Evolutionary conservation across 2,113 vertebrate species (phyloP), one percentile per base, ranked within the genome.

Genomic region (Bothrops jararaca): DNA sequence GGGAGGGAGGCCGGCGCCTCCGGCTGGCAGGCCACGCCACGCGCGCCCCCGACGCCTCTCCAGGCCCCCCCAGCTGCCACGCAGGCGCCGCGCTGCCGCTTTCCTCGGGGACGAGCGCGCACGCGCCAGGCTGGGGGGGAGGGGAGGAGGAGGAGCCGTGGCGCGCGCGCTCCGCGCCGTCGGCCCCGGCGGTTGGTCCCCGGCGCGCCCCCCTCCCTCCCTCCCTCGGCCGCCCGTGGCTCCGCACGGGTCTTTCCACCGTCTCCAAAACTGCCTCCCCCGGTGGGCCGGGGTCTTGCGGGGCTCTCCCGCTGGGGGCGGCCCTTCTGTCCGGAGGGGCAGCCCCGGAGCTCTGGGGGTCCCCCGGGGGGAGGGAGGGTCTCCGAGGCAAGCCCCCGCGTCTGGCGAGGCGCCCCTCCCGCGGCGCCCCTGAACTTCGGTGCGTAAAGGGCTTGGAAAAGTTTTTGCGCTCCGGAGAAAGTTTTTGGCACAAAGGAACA

Each of bases 41-140:
- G 2, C 26, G 54, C 23, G 42, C 60, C 20, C 3, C 89, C 89
- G 3, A 53, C 50, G 4, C 3, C 9, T n/a, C 22, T 50, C 45
- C 3, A 24, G 1, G 8, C 2, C 24, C n/a, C n/a, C 26, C 15
- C 29, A 23, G 90, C 58, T 91, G 91, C 58, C 89, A 95, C 95
- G 95, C 96, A 95, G 96, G 94, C 95, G 94, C 95, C 60, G 53
- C 3, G 54, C 5, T 8, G 12, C 64, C 2, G 53, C 60, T 69
- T 13, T 20, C 34, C 88, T 24, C 22, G 4, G 26, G 20, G 26
- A 18, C 39, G 13, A 50, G 4, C 54, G 24, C 42, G 9, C 12
- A 3, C 7, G 9, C 8, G 26, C 85, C 39, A 2, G 22, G 22
- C 3, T 6, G 2, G 18, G 8, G 8, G 7, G 53, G 13, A 1